Conservation (phyloP, 2,797 vertebrate species). For the Bucorvus abyssinicus region DNA sequence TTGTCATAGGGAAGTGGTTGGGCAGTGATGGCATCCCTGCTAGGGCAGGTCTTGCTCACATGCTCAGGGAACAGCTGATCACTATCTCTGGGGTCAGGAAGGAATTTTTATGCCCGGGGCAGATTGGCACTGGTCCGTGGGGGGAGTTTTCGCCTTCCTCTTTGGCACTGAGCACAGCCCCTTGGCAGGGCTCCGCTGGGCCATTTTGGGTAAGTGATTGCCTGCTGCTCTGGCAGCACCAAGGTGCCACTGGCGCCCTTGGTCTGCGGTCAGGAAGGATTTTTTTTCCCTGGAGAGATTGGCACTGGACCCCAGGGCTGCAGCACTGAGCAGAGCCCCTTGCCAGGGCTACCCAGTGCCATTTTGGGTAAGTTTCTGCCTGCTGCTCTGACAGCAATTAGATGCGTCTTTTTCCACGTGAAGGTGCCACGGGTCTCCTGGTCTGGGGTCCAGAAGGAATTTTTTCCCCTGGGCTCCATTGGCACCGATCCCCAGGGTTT, state of each 20-base stretch:
- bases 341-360: neutral
- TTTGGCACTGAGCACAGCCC: neutral
- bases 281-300: neutral
- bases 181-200: neutral
- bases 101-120: too few relatives aligned
- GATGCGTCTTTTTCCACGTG: neutral
- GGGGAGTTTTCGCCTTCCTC: neutral
- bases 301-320: neutral
- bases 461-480: neutral
- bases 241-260: neutral
- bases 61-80: neutral
- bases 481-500: too few relatives aligned
- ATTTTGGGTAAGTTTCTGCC: neutral
- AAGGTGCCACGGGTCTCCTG: neutral
- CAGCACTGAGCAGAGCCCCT: neutral
- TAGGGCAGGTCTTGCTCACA: neutral
- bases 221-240: neutral
- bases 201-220: neutral
- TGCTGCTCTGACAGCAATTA: neutral
- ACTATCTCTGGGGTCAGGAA: neutral
- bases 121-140: too few relatives aligned
- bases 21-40: neutral
- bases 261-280: neutral
- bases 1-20: neutral
- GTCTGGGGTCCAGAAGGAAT: neutral